phyloP scores from a whole-genome alignment of 2,797 vertebrate species.

The Enteromius afrohamiltoni region DNA sequence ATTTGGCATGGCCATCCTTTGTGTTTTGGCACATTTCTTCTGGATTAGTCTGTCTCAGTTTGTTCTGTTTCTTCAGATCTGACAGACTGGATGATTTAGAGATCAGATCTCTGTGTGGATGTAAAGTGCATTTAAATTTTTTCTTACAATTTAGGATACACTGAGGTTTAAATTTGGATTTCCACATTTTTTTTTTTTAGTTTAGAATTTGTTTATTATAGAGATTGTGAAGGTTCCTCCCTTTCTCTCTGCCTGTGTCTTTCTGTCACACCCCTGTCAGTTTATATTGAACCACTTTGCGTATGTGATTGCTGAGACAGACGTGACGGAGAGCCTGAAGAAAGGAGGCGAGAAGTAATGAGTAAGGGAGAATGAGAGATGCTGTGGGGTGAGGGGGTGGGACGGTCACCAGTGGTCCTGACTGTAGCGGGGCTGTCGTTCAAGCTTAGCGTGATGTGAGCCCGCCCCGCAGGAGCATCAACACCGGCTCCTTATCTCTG shows the following conservation, averaged over 20 bases:
- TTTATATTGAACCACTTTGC: slow-evolving; percentile 38
- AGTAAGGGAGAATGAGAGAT: slow-evolving; percentile 13
- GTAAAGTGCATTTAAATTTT: neutral
- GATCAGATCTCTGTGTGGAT: neutral
- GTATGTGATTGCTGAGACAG: slow-evolving; percentile 22
- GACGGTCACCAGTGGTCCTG: slow-evolving; percentile 10
- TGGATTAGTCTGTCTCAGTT: neutral
- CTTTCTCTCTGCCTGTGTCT: neutral
- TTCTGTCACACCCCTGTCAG: slow-evolving; percentile 17
- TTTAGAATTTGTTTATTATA: neutral
- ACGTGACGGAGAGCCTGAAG: slow-evolving; percentile 20
- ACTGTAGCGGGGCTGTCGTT: slow-evolving; percentile 39
- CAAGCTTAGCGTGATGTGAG: slow-evolving; percentile 57
- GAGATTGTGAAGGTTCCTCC: neutral
- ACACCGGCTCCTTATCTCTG: slow-evolving; percentile 37
- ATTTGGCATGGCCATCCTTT: neutral
- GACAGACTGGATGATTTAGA: too few relatives aligned
- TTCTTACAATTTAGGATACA: neutral
- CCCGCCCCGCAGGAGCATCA: slow-evolving; percentile 40
- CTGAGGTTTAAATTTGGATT: neutral
- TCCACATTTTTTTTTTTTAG: neutral
- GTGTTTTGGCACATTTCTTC: too few relatives aligned
- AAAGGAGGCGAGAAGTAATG: slow-evolving; percentile 20
- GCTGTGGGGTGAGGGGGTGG: neutral
- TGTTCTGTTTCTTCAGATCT: neutral